Percentiles rank a stretch among this genome's conserved stretches.
These are phyloP conservation scores for Buathra laborator DNA, from an alignment of 2,888 invertebrate species.

Conservation along the genomic window DNA sequence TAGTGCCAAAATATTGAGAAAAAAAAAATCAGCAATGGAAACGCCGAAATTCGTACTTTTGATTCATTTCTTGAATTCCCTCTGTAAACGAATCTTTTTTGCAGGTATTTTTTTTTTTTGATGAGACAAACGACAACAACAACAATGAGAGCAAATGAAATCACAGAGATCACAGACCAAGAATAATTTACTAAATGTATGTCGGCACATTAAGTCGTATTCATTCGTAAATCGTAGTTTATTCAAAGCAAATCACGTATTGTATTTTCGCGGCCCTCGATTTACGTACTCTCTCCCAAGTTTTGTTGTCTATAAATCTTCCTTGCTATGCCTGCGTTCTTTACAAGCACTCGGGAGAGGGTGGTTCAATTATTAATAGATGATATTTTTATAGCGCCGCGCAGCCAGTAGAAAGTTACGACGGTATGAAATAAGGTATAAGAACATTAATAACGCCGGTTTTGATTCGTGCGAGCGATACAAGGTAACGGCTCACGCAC, in stretches of 20 bases:
- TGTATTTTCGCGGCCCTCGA: neutral
- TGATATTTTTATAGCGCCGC: constrained; percentile 63
- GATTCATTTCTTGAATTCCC: too few species aligned
- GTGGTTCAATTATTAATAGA: constrained; percentile 68
- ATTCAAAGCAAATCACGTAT: neutral
- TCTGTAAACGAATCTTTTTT: too few species aligned
- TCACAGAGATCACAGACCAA: too few species aligned
- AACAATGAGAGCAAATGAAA: too few species aligned
- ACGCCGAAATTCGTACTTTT: too few species aligned
- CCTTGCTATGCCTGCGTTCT: neutral
- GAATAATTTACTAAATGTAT: too few species aligned
- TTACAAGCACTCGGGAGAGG: neutral
- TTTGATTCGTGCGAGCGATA: constrained; percentile 75
- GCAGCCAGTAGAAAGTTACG: constrained; percentile 73
- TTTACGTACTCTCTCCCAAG: constrained; percentile 1
- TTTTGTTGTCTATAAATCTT: neutral
- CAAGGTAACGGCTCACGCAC: constrained; percentile 71
- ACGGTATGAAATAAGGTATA: constrained; percentile 73
- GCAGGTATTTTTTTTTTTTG: too few species aligned
- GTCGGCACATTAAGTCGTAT: too few species aligned
- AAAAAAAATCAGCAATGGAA: too few species aligned
- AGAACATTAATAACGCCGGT: constrained; percentile 75
- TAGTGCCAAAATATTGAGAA: too few species aligned
- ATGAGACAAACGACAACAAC: too few species aligned
- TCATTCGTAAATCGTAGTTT: too few species aligned